Conservation (phyloP, 2,888 invertebrate species). For the Leptura quadrifasciata region DNA sequence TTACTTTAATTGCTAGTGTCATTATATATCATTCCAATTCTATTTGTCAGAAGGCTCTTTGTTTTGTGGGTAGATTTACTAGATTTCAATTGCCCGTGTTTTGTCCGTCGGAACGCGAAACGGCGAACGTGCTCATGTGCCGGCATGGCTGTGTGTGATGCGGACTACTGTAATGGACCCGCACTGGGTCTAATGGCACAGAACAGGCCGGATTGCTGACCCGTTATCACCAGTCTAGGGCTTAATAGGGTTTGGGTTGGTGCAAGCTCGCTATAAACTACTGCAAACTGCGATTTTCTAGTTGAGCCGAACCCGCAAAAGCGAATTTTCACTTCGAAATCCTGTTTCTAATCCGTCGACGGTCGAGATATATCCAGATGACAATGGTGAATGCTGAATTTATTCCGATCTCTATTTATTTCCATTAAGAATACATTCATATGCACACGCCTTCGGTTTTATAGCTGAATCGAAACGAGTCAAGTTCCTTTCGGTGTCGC, state of each 20-base stretch:
- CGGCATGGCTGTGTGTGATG: slow-evolving; percentile 30
- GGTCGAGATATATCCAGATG: slow-evolving; percentile 42
- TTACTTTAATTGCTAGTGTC: slow-evolving; percentile 19
- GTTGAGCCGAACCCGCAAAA: slow-evolving; percentile 64
- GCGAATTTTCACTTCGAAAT: slow-evolving; percentile 68
- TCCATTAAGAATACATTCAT: slow-evolving; percentile 58
- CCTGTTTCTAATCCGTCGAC: slow-evolving; percentile 62
- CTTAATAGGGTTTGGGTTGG: slow-evolving; percentile 67
- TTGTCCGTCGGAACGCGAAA: slow-evolving; percentile 41
- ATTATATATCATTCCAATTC: slow-evolving; percentile 46
- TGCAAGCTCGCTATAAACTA: slow-evolving; percentile 67
- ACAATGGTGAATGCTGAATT: slow-evolving; percentile 55
- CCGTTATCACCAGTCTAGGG: slow-evolving; percentile 68
- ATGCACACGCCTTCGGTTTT: slow-evolving; percentile 52
- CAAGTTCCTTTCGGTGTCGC: slow-evolving; percentile 16
- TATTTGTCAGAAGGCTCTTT: slow-evolving; percentile 47
- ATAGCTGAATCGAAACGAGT: slow-evolving; percentile 19
- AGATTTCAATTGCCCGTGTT: slow-evolving; percentile 40
- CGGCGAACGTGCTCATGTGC: slow-evolving; percentile 36
- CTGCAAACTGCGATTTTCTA: slow-evolving; percentile 65
- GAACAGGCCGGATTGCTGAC: slow-evolving; percentile 70
- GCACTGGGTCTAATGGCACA: slow-evolving; percentile 67
- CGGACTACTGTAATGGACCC: slow-evolving; percentile 64
- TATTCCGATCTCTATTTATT: slow-evolving; percentile 60
- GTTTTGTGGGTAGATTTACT: slow-evolving; percentile 48